These are phyloP conservation scores for Macquaria ambigua DNA, from an alignment of 2,113 vertebrate genomes.

Conservation along the genomic window DNA sequence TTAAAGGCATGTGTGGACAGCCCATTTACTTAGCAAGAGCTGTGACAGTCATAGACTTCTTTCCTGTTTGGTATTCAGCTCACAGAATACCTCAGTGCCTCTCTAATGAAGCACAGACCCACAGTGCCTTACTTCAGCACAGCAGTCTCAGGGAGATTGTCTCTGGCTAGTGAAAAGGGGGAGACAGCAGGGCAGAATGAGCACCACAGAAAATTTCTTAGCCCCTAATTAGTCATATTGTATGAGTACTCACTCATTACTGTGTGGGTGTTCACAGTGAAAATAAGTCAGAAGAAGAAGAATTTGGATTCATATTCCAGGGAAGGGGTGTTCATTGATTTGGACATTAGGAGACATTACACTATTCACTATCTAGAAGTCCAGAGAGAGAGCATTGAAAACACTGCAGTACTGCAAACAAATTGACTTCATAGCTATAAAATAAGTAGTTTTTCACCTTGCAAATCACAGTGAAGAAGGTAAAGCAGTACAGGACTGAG, in stretches of 20 bases:
- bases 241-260: background rate
- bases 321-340: constrained; percentile 10
- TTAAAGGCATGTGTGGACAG: constrained; percentile 33
- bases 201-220: constrained; percentile 3
- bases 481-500: background rate
- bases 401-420: background rate
- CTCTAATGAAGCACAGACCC: constrained; percentile 71
- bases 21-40: constrained; percentile 52
- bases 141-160: constrained; percentile 55
- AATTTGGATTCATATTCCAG: constrained; percentile 19
- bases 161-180: constrained; percentile 44
- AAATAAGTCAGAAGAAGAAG: constrained; percentile 1
- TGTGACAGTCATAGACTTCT: constrained; percentile 57
- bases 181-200: constrained; percentile 35
- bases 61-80: constrained; percentile 77
- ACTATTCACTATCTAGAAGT: background rate
- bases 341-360: background rate
- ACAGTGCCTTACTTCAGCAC: constrained; percentile 58
- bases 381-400: background rate
- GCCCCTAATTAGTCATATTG: constrained; percentile 34
- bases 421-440: background rate
- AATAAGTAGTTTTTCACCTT: background rate
- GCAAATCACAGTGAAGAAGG: background rate
- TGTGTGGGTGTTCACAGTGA: constrained; percentile 18
- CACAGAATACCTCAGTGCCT: constrained; percentile 66